Evolutionary conservation across 1,140 invertebrate genomes (phyloP), one percentile per base, ranked within the genome.

Genomic region (Zaprionus taronus): DNA sequence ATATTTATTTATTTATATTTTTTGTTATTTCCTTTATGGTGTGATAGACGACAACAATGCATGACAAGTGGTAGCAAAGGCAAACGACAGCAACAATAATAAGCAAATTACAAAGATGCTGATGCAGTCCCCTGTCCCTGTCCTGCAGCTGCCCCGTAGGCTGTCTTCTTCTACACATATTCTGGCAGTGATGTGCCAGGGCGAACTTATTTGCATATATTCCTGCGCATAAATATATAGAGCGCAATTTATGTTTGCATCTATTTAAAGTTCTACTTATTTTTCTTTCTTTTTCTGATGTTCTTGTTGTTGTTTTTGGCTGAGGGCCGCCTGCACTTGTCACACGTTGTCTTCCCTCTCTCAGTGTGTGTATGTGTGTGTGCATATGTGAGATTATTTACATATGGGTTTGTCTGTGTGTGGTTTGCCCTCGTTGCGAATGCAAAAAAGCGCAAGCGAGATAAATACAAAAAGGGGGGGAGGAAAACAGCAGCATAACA

Each of bases 391-490:
- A 55, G 49, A 51, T 51, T 51, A 51, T 51, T 51, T 51, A 51
- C 20, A 51, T 51, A 51, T 65, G 53, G 44, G 67, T 44, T 47
- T 60, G 75, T 41, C 61, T 66, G 72, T 71, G 64, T 79, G 79
- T 69, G 77, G 84, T 75, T 83, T 87, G 83, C 78, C 83, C 83
- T 87, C 83, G 77, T 83, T 87, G 84, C 67, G 66, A 89, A 79
- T 86, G 83, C 83, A 82, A 79, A 86, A 86, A 83, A 89, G 83
- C 79, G 77, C 84, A 87, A 89, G 84, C 84, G 67, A 89, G 77
- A 87, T 87, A 87, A 89, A 87, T 79, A 89, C 74, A 70, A 80
- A 72, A 68, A 72, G 68, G 22, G 62, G 41, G 62, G 70, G 20
- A 66, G 49, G 41, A 56, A 61, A 53, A 47, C 24, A 53, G 9